Percentiles rank a stretch among this genome's conserved stretches.
These are phyloP conservation scores for Chlorodrepanis virens DNA, from an alignment of 2,113 vertebrate genomes.

Conservation along the genomic window DNA sequence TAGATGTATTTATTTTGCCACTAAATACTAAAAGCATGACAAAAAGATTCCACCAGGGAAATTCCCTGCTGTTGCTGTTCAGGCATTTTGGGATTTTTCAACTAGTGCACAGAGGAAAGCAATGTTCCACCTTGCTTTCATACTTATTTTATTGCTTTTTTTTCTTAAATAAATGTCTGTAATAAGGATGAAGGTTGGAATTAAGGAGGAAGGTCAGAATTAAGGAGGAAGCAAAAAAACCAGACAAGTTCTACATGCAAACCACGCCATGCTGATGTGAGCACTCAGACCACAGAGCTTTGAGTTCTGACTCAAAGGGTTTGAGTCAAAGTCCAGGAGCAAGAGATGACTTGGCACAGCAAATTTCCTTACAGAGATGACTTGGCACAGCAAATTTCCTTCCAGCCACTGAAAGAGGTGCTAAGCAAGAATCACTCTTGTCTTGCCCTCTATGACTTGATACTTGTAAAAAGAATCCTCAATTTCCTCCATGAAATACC, in stretches of 20 bases:
- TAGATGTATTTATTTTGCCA: neutral
- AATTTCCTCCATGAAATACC: neutral
- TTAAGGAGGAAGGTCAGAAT: neutral
- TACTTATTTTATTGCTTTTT: neutral
- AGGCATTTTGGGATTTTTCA: neutral
- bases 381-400: neutral
- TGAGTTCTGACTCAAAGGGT: neutral
- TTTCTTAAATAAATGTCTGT: neutral
- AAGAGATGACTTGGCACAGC: neutral
- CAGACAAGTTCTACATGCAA: neutral
- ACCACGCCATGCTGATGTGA: neutral
- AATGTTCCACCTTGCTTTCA: fast-evolving
- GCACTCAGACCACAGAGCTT: neutral
- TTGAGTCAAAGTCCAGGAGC: neutral
- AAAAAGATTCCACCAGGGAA: neutral
- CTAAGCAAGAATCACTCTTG: neutral
- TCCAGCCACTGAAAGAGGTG: neutral
- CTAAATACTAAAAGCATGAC: neutral
- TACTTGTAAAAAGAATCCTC: neutral
- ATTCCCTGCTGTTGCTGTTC: neutral
- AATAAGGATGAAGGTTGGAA: neutral
- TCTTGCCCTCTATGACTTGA: neutral
- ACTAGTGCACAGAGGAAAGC: neutral
- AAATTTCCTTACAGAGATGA: neutral
- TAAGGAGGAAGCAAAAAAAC: neutral